A percentile compares a stretch with the other conserved stretches of the same genome.
phyloP scores from a whole-genome alignment of 2,888 invertebrate genomes.

The Camptogramma bilineatum region DNA sequence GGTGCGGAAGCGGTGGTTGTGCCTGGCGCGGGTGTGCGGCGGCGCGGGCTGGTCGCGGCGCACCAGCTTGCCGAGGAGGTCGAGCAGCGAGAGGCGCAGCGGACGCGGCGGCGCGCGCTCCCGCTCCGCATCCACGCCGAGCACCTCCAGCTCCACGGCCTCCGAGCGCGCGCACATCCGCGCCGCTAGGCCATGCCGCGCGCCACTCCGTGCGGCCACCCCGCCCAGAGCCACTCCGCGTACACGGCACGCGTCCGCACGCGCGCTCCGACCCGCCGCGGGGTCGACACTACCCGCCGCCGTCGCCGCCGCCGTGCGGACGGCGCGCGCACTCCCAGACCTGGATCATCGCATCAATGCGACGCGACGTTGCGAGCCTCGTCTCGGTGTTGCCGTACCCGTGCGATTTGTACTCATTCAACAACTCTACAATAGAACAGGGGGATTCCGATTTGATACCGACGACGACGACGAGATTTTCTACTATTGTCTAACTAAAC shows the following conservation, averaged over 20 bases:
- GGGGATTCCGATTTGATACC: slow-evolving; percentile 19
- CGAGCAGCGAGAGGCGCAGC: slow-evolving; percentile 88
- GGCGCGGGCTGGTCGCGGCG: slow-evolving; percentile 77
- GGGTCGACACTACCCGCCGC: slow-evolving; percentile 52
- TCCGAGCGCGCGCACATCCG: slow-evolving; percentile 92
- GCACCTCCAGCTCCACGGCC: slow-evolving; percentile 91
- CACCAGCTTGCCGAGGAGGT: slow-evolving; percentile 87
- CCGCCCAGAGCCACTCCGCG: slow-evolving; percentile 51
- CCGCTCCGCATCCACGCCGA: slow-evolving; percentile 90
- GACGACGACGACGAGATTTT: slow-evolving; percentile 5
- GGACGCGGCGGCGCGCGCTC: slow-evolving; percentile 89
- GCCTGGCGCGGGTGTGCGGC: slow-evolving; percentile 74
- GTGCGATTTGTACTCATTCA: slow-evolving; percentile 43
- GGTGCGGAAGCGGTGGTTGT: slow-evolving; percentile 85
- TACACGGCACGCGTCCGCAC: slow-evolving; percentile 60
- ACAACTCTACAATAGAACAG: slow-evolving; percentile 30
- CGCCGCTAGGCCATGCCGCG: slow-evolving; percentile 89
- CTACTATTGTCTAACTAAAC: background rate
- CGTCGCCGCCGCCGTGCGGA: slow-evolving; percentile 11
- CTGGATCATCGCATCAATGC: slow-evolving; percentile 51
- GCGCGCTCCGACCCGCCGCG: slow-evolving; percentile 67
- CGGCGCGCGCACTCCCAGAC: slow-evolving; percentile 46
- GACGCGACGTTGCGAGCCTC: slow-evolving; percentile 41
- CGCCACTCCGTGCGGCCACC: slow-evolving; percentile 76
- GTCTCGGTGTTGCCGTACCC: slow-evolving; percentile 57